These are phyloP conservation scores for Eupsilia transversa DNA, from an alignment of 2,888 invertebrate species.

Conservation along the genomic window DNA sequence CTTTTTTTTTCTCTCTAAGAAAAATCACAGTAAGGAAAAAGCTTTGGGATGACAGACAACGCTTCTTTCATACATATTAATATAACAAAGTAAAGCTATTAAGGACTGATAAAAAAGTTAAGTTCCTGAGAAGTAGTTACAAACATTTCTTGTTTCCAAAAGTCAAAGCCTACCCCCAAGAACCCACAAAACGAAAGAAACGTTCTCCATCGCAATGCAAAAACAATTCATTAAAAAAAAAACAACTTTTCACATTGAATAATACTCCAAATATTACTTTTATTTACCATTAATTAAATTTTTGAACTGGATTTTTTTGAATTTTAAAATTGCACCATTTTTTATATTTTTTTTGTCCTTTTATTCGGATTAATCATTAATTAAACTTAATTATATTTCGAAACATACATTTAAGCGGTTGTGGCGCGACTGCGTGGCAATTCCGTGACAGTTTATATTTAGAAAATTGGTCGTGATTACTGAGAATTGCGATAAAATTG, in stretches of 20 bases:
- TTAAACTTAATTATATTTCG: conserved; percentile 56
- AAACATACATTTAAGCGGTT: conserved; percentile 56
- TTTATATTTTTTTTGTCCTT: conserved; percentile 60
- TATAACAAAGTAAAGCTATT: conserved; percentile 34
- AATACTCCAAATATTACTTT: conserved; percentile 61
- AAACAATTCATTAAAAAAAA: conserved; percentile 49
- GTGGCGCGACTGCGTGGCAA: conserved; percentile 34
- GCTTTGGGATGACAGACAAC: conserved; percentile 50
- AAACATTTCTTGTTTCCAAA: conserved; percentile 6
- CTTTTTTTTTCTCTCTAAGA: conserved; percentile 42
- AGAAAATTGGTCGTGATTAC: conserved; percentile 43
- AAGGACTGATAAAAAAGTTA: conserved; percentile 24
- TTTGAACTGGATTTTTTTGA: conserved; percentile 53
- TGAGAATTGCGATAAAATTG: conserved; percentile 28
- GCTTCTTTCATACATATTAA: conserved; percentile 43
- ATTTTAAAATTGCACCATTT: conserved; percentile 68
- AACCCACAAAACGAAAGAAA: conserved; percentile 42
- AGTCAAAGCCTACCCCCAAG: not conserved
- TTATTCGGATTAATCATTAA: conserved; percentile 43
- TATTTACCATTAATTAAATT: conserved; percentile 56
- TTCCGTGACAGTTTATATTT: conserved; percentile 12
- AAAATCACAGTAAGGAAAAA: conserved; percentile 67
- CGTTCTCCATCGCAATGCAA: conserved; percentile 49
- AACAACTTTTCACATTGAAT: conserved; percentile 57
- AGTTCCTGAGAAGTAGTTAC: not conserved